Percentiles rank a stretch among this genome's conserved stretches.
Evolutionary conservation across 2,113 vertebrate genomes (phyloP).

Genomic region (Lanius collurio): DNA sequence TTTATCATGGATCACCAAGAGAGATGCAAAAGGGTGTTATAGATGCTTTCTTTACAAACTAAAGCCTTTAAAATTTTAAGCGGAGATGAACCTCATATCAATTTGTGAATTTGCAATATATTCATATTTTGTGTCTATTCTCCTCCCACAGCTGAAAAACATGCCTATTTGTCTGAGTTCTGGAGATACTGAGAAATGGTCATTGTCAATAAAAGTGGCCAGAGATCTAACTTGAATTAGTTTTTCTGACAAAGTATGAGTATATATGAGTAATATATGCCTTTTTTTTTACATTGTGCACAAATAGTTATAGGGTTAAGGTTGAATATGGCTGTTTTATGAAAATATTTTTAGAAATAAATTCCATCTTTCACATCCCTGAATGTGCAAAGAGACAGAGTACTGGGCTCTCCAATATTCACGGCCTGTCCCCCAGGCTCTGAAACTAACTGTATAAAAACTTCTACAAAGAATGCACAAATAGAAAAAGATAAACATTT

Average conservation of each 20-base stretch:
- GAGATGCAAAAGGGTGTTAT: neutral
- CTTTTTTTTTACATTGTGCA: neutral
- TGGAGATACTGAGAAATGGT: neutral
- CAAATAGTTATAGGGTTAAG: neutral
- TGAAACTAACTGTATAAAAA: neutral
- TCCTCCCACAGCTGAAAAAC: neutral
- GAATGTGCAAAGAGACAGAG: neutral
- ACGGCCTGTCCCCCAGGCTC: neutral
- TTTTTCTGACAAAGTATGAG: neutral
- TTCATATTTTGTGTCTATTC: neutral
- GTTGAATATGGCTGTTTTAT: neutral
- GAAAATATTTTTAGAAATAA: neutral
- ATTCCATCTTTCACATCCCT: neutral
- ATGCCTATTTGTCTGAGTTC: neutral
- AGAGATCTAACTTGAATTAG: neutral
- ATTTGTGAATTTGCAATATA: neutral
- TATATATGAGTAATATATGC: neutral
- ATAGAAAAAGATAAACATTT: neutral
- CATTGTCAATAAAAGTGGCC: neutral
- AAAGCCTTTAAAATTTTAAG: neutral
- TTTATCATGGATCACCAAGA: neutral
- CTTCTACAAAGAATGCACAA: neutral
- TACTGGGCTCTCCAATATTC: neutral
- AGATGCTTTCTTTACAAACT: neutral
- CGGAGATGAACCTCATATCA: neutral